Evolutionary conservation across 2,797 vertebrate species (phyloP).

Genomic region (Platyrinchus mystaceus): DNA sequence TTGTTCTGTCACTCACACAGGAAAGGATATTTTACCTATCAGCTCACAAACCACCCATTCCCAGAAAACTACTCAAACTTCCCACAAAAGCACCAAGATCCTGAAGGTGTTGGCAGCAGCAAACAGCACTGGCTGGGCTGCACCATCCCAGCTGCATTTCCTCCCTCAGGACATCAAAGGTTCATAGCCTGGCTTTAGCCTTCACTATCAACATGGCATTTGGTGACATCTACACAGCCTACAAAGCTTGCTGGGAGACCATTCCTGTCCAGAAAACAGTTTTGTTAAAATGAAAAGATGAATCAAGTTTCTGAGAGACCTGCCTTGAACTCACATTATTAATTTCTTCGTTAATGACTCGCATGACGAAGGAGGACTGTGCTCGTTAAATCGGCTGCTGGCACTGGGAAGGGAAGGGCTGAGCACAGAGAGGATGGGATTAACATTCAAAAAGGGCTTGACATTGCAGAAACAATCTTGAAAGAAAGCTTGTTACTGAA

Average conservation of each 20-base stretch:
- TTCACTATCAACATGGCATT: accelerated
- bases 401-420: not conserved
- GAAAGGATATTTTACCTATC: not conserved
- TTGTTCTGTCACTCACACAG: not conserved
- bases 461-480: not conserved
- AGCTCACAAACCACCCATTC: not conserved
- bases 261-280: not conserved
- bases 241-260: not conserved
- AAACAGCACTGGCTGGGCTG: not conserved
- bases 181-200: not conserved
- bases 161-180: accelerated
- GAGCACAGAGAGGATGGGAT: not conserved
- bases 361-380: not conserved
- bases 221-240: not conserved
- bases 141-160: not conserved
- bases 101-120: not conserved
- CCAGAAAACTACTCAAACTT: not conserved
- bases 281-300: not conserved
- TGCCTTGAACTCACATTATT: not conserved
- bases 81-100: not conserved
- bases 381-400: not conserved
- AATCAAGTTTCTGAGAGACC: not conserved
- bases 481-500: not conserved
- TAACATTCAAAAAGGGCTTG: not conserved
- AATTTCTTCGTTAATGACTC: not conserved